Evolutionary conservation across 2,113 vertebrate genomes (phyloP).

Genomic region (Otus sunia): DNA sequence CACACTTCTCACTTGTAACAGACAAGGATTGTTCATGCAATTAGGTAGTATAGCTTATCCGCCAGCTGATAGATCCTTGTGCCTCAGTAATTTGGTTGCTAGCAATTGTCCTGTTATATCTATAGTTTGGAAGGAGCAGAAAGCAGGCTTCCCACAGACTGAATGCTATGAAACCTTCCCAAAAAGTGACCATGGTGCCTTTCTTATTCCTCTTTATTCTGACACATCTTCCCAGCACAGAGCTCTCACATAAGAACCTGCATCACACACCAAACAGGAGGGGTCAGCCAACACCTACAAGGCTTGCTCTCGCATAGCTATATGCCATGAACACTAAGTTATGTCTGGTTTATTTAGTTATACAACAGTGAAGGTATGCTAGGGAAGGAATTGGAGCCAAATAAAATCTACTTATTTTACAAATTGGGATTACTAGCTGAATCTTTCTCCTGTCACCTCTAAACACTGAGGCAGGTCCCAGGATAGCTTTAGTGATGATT

Average conservation of each 20-base stretch:
- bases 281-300: background rate
- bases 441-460: background rate
- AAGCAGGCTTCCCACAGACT: background rate
- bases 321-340: background rate
- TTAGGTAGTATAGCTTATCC: background rate
- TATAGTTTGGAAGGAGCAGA: background rate
- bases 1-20: background rate
- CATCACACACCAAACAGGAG: background rate
- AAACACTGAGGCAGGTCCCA: background rate
- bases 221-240: background rate
- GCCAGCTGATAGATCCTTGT: background rate
- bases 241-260: fast-evolving
- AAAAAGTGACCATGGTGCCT: background rate
- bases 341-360: background rate
- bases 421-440: background rate
- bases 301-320: background rate
- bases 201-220: background rate
- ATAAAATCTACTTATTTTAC: background rate
- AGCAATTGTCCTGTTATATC: background rate
- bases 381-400: background rate
- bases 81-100: background rate
- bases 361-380: background rate
- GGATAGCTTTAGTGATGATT: conserved; percentile 22
- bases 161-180: background rate
- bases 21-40: background rate